Evolutionary conservation across 2,113 vertebrate genomes (phyloP).

Genomic region (Gasterosteus aculeatus): DNA sequence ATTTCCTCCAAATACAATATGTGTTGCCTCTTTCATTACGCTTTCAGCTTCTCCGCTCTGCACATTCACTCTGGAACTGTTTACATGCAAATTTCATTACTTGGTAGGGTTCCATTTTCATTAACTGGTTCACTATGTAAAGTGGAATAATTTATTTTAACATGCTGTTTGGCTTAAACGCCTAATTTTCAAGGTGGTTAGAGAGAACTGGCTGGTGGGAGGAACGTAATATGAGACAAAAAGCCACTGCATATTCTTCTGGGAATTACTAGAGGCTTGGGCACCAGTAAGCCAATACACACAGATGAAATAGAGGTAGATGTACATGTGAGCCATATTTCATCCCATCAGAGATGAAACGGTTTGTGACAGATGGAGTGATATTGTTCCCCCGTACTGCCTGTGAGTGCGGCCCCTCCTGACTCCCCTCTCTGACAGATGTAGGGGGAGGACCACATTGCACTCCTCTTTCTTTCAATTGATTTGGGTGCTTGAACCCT

Average conservation of each 20-base stretch:
- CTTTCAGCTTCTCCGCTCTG: conserved; percentile 33
- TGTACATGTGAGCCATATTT: conserved; percentile 77
- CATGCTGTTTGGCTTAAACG: conserved; percentile 64
- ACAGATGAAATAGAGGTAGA: conserved; percentile 68
- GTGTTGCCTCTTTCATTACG: conserved; percentile 48
- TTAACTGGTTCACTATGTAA: conserved; percentile 56
- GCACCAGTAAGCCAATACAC: conserved; percentile 72
- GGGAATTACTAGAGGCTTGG: conserved; percentile 62
- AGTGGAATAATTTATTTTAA: conserved; percentile 62
- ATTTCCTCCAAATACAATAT: conserved; percentile 55
- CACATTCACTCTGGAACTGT: conserved; percentile 54
- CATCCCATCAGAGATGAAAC: conserved; percentile 78
- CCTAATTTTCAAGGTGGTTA: conserved; percentile 68
- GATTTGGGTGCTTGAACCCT: conserved; percentile 83
- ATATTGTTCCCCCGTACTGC: conserved; percentile 78
- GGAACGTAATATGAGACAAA: conserved; percentile 72
- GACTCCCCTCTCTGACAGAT: conserved; percentile 82
- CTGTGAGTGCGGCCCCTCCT: conserved; percentile 75
- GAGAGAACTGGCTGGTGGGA: conserved; percentile 66
- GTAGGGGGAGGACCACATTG: conserved; percentile 80
- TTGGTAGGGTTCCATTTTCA: conserved; percentile 59
- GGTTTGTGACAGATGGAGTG: conserved; percentile 84
- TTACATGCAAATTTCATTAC: conserved; percentile 57
- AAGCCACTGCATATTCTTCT: conserved; percentile 59
- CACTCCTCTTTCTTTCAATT: conserved; percentile 83